phyloP scores from a whole-genome alignment of 1,140 invertebrate genomes.

The Drosophila asahinai region DNA sequence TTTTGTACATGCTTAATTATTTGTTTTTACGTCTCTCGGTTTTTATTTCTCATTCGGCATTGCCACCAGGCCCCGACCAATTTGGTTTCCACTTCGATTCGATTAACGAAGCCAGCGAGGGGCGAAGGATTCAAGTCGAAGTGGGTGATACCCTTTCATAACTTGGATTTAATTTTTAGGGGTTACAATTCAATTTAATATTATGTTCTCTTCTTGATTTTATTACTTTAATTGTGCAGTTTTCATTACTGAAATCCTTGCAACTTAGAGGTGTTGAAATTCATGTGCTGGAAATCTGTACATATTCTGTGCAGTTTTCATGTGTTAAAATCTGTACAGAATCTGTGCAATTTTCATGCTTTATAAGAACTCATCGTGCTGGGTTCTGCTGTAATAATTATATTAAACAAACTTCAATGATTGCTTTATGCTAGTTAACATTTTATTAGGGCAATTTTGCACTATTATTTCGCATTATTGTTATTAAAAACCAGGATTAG shows the following conservation, averaged over 20 bases:
- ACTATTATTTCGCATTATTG: conserved; percentile 8
- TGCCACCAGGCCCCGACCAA: conserved; percentile 32
- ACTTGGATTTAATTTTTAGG: no score
- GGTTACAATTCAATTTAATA: not conserved
- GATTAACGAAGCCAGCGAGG: conserved; percentile 39
- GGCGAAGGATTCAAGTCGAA: not conserved
- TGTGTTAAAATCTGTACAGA: no score
- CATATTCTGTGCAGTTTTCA: no score
- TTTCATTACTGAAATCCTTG: no score
- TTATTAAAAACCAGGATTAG: not conserved
- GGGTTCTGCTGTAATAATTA: no score
- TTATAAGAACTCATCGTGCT: no score
- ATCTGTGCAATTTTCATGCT: no score
- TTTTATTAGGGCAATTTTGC: not conserved
- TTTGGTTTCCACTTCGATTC: conserved; percentile 72
- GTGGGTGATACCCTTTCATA: not conserved
- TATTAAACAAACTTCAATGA: no score
- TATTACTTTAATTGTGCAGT: not conserved
- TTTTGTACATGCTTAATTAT: conserved; percentile 51
- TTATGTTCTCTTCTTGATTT: not conserved
- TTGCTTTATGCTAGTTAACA: no score
- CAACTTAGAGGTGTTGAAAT: no score
- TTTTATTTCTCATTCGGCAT: conserved; percentile 42
- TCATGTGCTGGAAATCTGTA: no score
- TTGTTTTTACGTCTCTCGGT: conserved; percentile 32